Evolutionary conservation across 2,797 vertebrate genomes (phyloP), one percentile per base, ranked within the genome.

Genomic region (Anabas testudineus): DNA sequence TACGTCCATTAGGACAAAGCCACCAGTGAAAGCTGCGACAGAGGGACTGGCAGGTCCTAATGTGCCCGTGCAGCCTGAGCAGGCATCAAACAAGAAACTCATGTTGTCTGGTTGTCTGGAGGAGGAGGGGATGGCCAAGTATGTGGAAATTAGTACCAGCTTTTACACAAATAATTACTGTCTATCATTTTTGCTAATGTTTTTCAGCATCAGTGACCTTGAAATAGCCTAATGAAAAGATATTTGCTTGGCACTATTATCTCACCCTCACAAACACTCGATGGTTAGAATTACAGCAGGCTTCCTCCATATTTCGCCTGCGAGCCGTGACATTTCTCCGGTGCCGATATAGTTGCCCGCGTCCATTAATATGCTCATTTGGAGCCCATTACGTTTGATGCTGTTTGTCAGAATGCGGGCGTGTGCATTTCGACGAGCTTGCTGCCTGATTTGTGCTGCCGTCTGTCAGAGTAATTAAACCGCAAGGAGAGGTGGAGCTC

Each of bases 391-490:
- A 90, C 8, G 13, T 22, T 18, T 72, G 73, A 74, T 74, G 74
- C 45, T 72, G 65, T 84, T 87, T 68, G 81, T 90, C 87, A 84
- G 76, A 60, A 82, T 53, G 75, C 83, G 16, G 76, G 22, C 56
- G 22, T 63, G 64, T 46, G 60, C 78, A 22, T 86, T 85, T 87
- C 45, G 41, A 62, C 2, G 55, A 30, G 55, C 4, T 21, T 7
- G 18, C 41, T 12, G 47, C 65, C 65, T 74, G 87, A 87, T 89
- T 87, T 83, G 80, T 75, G n/a, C 73, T 0, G 39, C 82, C 56
- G 78, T 82, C 82, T 53, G 58, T 89, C 75, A n/a, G 73, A 65
- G 79, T 88, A 90, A 92, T 91, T 90, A 87, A 90, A 90, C 75
- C 64, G 30, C 75, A 48, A 54, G 5, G 21, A 70, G 79, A 83